These are phyloP conservation scores for Lateolabrax maculatus DNA, from an alignment of 2,797 vertebrate genomes.

Conservation along the genomic window DNA sequence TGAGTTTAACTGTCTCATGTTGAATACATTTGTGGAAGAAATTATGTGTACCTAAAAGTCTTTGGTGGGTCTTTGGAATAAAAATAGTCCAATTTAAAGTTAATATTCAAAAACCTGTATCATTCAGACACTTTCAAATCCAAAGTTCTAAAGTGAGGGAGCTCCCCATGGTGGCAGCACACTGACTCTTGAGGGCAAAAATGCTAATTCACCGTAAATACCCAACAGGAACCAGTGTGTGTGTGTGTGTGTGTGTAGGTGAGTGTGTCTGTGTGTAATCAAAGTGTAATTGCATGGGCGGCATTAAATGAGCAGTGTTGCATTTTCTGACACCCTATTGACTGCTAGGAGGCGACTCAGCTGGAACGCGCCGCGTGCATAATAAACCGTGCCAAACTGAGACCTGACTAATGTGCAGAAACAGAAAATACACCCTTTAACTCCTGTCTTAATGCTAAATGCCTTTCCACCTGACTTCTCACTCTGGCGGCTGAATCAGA, in stretches of 20 bases:
- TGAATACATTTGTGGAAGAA: neutral
- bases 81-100: neutral
- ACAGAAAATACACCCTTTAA: slow-evolving; percentile 35
- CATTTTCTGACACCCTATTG: slow-evolving; percentile 57
- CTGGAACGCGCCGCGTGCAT: slow-evolving; percentile 37
- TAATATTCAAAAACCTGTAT: neutral
- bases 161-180: neutral
- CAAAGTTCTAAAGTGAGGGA: neutral
- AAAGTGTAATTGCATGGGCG: slow-evolving; percentile 42
- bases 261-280: slow-evolving; percentile 31
- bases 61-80: neutral
- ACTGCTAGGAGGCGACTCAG: slow-evolving; percentile 46
- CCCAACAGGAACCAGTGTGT: slow-evolving; percentile 28
- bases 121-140: neutral
- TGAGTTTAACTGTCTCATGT: slow-evolving; percentile 19
- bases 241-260: slow-evolving; percentile 14
- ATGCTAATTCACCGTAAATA: slow-evolving; percentile 17
- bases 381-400: slow-evolving; percentile 49
- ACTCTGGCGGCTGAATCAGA: no score
- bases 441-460: slow-evolving; percentile 32
- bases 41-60: neutral
- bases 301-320: slow-evolving; percentile 53
- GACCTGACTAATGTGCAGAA: slow-evolving; percentile 53
- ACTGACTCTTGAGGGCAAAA: slow-evolving; percentile 11
- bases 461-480: slow-evolving; percentile 59